Evolutionary conservation across 1,140 invertebrate species (phyloP).

Genomic region (Heliconius nattereri): DNA sequence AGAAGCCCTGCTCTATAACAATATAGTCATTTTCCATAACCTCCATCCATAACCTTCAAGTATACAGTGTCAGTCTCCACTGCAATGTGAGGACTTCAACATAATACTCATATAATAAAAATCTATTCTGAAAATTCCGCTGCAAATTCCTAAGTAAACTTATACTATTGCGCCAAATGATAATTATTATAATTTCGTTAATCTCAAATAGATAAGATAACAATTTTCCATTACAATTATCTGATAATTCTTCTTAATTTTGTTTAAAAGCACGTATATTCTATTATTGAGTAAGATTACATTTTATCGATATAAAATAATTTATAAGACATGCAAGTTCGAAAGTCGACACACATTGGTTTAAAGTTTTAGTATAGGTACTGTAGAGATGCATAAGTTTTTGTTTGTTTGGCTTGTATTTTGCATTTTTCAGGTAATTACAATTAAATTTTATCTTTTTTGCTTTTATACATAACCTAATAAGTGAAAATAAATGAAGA

Average conservation of each 20-base stretch:
- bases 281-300: not conserved
- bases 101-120: too few relatives aligned
- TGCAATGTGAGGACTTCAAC: too few relatives aligned
- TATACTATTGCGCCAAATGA: not conserved
- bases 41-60: too few relatives aligned
- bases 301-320: not conserved
- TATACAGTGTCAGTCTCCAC: too few relatives aligned
- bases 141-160: not conserved
- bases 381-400: not conserved
- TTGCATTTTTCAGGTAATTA: conserved; percentile 1
- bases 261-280: not conserved
- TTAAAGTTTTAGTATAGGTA: not conserved
- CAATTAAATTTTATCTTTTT: not conserved
- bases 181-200: not conserved
- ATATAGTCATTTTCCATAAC: too few relatives aligned
- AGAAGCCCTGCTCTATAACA: too few relatives aligned
- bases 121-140: too few relatives aligned
- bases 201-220: not conserved
- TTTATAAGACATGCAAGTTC: not conserved
- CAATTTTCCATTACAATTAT: not conserved
- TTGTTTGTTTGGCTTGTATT: not conserved
- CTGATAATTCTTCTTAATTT: not conserved
- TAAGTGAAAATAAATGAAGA: too few relatives aligned
- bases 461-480: not conserved
- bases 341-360: not conserved